These are phyloP conservation scores for Gobio occitaniae DNA, from an alignment of 2,797 vertebrate genomes.

Conservation along the genomic window DNA sequence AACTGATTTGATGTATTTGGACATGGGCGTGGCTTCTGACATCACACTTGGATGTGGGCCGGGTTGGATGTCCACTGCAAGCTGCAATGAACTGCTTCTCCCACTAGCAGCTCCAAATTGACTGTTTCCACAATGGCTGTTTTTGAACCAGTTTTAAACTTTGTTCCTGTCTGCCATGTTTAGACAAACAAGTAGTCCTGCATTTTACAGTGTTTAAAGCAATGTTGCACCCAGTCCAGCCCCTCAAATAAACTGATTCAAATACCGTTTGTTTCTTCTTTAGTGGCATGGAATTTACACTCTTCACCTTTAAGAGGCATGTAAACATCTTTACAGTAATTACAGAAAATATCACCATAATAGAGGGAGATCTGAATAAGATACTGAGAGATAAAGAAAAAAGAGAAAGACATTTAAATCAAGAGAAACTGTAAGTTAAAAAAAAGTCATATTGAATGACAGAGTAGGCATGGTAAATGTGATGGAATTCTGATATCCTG, in stretches of 20 bases:
- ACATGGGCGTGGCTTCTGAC: too few relatives aligned
- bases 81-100: too few relatives aligned
- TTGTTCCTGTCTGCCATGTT: not conserved
- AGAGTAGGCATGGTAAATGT: conserved; percentile 19
- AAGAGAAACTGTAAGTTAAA: not conserved
- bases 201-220: not conserved
- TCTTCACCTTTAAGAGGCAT: not conserved
- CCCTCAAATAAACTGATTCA: not conserved
- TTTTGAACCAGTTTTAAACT: not conserved
- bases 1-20: too few relatives aligned
- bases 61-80: too few relatives aligned
- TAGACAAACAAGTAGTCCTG: not conserved
- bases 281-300: not conserved
- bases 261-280: not conserved
- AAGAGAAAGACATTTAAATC: not conserved
- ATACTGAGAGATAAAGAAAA: not conserved
- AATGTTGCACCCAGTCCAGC: not conserved
- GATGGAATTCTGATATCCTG: conserved; percentile 22
- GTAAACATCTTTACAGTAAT: not conserved
- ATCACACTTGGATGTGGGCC: too few relatives aligned
- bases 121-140: not conserved
- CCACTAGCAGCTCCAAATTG: not conserved
- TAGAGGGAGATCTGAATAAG: not conserved
- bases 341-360: not conserved
- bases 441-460: not conserved